Percentiles rank a stretch among this genome's conserved stretches.
phyloP scores from a whole-genome alignment of 2,113 vertebrate species.

The Eulemur macaco region DNA sequence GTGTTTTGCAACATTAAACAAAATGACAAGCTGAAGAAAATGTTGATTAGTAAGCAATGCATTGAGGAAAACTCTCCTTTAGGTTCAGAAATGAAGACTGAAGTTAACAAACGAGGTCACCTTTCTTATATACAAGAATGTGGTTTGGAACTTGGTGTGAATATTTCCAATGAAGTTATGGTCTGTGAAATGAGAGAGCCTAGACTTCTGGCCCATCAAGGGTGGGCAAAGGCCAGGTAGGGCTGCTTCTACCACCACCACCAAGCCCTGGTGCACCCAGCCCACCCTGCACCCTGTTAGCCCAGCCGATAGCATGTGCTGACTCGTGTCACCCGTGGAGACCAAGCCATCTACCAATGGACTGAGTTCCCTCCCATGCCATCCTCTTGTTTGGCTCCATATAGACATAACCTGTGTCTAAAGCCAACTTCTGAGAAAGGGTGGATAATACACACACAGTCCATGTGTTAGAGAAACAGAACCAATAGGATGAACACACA shows the following conservation, averaged over 20 bases:
- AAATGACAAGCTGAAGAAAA: slow-evolving; percentile 82
- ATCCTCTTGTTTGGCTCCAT: background rate
- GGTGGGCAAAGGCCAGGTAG: rapidly evolving
- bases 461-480: background rate
- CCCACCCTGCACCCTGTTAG: rapidly evolving
- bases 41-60: slow-evolving; percentile 83
- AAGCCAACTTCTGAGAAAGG: background rate
- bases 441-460: background rate
- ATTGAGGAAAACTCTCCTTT: slow-evolving; percentile 69
- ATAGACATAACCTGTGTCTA: background rate
- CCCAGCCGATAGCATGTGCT: rapidly evolving
- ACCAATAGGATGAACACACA: background rate
- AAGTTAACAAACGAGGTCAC: slow-evolving; percentile 63
- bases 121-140: slow-evolving; percentile 44
- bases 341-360: too few species aligned
- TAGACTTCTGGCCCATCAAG: rapidly evolving
- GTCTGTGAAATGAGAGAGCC: background rate
- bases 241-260: rapidly evolving
- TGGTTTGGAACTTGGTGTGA: slow-evolving; percentile 43
- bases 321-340: rapidly evolving
- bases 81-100: slow-evolving; percentile 76
- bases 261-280: background rate
- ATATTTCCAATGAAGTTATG: slow-evolving; percentile 49
- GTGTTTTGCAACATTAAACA: slow-evolving; percentile 86
- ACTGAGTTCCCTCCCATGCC: background rate